Evolutionary conservation across 2,113 vertebrate species (phyloP), one percentile per base, ranked within the genome.

Genomic region (Sprattus sprattus): DNA sequence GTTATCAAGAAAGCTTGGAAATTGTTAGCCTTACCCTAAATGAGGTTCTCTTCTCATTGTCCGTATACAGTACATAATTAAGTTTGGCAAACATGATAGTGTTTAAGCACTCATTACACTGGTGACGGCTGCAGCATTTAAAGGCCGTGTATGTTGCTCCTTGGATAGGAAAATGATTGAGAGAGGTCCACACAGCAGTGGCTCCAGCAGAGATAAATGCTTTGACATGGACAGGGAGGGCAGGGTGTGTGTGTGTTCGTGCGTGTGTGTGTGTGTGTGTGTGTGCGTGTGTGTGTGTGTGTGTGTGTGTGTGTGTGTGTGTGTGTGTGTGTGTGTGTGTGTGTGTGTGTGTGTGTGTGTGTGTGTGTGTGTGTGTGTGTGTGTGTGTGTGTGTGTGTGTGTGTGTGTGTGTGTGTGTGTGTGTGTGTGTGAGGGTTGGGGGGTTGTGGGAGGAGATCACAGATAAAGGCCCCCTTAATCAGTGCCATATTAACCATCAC

Each of bases 391-490:
- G 52, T 16, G 2, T 16, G 18, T 18, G 2, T 1, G 16, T 20
- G 54, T 57, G 54, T 57, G 54, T 57, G 54, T 57, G n/a, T 28
- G 22, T 67, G 22, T 67, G 60, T 67, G 60, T 67, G 60, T n/a
- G 60, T 67, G 60, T 25, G 22, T 25, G 25, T 67, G 1, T 67
- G 8, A 1, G 22, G 64, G 1, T 16, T 22, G 25, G 9, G n/a
- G 10, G 64, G n/a, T 64, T 64, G 20, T 5, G 60, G 83, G 90
- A 39, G 39, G 39, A 39, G 39, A 39, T 39, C 39, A 39, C 39
- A 39, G 39, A 39, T 39, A 39, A 39, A 39, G 39, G 90, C 92
- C 89, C 82, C 67, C 64, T 57, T 85, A 88, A 83, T 88, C 87
- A 88, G 82, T 83, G 81, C 84, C 82, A 83, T 39, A 85, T 88